A percentile compares a stretch with the other conserved stretches of the same genome.
Conservation (phyloP, 1,140 invertebrate genomes). For the Pomacea maculata region DNA sequence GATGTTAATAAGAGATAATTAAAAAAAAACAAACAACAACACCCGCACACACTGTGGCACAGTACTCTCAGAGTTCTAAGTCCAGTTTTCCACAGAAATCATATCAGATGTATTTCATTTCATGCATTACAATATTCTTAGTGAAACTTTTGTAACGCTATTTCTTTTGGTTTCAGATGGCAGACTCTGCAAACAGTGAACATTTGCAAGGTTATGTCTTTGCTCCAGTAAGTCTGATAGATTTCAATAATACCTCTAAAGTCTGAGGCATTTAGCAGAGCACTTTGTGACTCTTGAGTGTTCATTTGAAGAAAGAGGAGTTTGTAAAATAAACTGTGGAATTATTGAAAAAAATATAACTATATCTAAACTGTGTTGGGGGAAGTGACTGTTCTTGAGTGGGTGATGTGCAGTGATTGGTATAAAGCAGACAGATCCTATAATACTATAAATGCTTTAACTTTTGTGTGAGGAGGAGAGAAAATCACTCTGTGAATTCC, state of each 20-base stretch:
- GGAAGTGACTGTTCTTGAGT: neutral
- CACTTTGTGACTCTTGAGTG: too few relatives aligned
- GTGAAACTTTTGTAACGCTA: constrained; percentile 65
- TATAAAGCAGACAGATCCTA: neutral
- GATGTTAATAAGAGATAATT: too few relatives aligned
- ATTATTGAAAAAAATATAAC: too few relatives aligned
- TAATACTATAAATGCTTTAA: too few relatives aligned
- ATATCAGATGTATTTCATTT: neutral
- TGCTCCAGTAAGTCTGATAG: constrained; percentile 74
- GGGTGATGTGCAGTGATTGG: neutral
- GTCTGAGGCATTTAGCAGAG: too few relatives aligned
- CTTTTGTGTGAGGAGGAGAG: too few relatives aligned
- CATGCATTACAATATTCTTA: constrained; percentile 55
- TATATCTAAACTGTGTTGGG: neutral
- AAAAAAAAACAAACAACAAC: too few relatives aligned
- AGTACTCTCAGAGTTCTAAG: neutral
- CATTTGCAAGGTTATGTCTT: constrained; percentile 71
- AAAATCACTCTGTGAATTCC: too few relatives aligned
- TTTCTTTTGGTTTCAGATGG: constrained; percentile 24
- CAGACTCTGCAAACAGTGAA: constrained; percentile 16
- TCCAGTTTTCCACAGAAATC: neutral
- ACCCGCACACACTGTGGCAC: too few relatives aligned
- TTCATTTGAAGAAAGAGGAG: too few relatives aligned
- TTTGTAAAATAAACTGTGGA: too few relatives aligned
- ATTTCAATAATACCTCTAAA: neutral